Percentiles rank a stretch among this genome's conserved stretches.
Conservation (phyloP, 2,797 vertebrate species). For the Molossus alvarezi region DNA sequence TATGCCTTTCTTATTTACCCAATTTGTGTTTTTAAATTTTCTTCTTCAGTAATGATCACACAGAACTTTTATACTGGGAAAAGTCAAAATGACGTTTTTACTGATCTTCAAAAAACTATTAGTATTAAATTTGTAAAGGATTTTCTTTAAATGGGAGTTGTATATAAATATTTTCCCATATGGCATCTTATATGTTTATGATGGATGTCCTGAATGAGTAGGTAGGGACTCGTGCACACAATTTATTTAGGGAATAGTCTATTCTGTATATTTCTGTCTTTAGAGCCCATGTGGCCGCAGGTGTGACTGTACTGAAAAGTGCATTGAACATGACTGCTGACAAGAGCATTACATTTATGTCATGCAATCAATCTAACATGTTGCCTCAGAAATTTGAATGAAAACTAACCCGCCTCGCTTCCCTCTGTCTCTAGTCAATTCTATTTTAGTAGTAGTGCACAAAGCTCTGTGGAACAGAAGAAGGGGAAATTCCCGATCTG, state of each 20-base stretch:
- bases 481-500: conserved; percentile 92
- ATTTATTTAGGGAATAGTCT: neutral
- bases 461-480: conserved; percentile 78
- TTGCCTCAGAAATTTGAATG: conserved; percentile 60
- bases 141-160: neutral
- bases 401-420: neutral
- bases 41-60: conserved; percentile 44
- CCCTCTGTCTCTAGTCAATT: conserved; percentile 84
- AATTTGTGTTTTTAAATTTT: neutral
- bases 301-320: neutral
- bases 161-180: neutral
- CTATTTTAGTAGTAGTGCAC: conserved; percentile 72
- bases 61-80: neutral
- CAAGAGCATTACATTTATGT: neutral
- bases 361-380: neutral
- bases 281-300: neutral
- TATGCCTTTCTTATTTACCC: neutral
- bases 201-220: neutral
- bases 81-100: neutral
- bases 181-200: neutral
- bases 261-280: neutral
- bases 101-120: neutral
- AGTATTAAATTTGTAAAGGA: neutral
- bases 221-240: neutral
- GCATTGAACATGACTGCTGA: neutral